A percentile compares a stretch with the other conserved stretches of the same genome.
phyloP scores from a whole-genome alignment of 1,140 invertebrate species.

The Tachypleus tridentatus region DNA sequence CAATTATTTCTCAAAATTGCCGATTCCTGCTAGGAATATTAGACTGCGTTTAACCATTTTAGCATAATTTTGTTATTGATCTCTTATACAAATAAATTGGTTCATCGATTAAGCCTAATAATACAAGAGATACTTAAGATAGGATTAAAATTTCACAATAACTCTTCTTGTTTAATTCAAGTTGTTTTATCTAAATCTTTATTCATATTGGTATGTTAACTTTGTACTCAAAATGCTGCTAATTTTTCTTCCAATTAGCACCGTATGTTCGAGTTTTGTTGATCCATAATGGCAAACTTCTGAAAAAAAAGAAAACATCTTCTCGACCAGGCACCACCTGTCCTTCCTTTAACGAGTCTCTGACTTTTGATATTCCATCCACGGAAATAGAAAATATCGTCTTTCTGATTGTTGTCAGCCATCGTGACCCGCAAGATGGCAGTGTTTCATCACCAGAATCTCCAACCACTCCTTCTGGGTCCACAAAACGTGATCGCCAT shows the following conservation, averaged over 20 bases:
- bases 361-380: constrained; percentile 40
- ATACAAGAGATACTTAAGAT: too few species aligned
- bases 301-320: constrained; percentile 44
- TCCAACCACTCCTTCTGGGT: constrained; percentile 18
- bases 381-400: constrained; percentile 36
- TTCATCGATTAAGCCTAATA: too few species aligned
- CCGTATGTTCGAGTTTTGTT: constrained; percentile 40
- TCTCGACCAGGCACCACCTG: constrained; percentile 27
- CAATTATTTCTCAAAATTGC: too few species aligned
- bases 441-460: constrained; percentile 31
- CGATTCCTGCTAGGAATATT: too few species aligned
- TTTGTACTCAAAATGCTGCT: too few species aligned
- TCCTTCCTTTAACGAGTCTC: constrained; percentile 40
- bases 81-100: too few species aligned
- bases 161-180: too few species aligned
- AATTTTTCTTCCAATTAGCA: constrained; percentile 28
- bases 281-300: constrained; percentile 38
- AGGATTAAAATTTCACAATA: too few species aligned
- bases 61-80: too few species aligned
- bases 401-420: constrained; percentile 35
- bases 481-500: constrained; percentile 32
- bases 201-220: too few species aligned
- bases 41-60: too few species aligned
- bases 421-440: constrained; percentile 28
- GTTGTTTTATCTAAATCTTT: too few species aligned